Base-by-base conservation (phyloP, 2,797 vertebrate species). In the Heteromormyrus szaboi region DNA sequence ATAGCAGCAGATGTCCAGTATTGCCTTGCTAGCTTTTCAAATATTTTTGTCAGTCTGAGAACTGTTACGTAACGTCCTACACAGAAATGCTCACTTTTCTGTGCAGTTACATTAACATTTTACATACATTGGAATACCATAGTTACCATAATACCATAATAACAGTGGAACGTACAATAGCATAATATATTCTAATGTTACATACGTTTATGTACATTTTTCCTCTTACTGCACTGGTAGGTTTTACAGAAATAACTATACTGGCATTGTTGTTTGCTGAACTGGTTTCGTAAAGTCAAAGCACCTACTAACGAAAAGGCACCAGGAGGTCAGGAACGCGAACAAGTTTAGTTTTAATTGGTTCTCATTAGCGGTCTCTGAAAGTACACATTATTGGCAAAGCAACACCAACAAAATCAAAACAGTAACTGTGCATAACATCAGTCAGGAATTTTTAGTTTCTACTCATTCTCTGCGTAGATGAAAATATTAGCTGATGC, bases 211-310 rank as follows among this genome's bases (percentile, higher is more conserved):
- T 93, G 88, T 91, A 91, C 90, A 94, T 91, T 91, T 92, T 90
- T 91, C 93, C 92, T 88, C 83, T 93, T 91, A 94, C 94, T 93
- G 92, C 92, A 93, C 92, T 93, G 95, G 94, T 93, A 95, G 90
- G 0, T 89, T 85, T 91, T 89, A 93, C 89, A 93, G 89, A 91
- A 93, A 91, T 87, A 90, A 81, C 92, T 92, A 91, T 92, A 91
- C 94, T 93, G 94, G 94, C 88, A 86, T 93, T 93, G 94, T 94
- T 95, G 93, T 93, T 94, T 93, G 95, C 95, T 95, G 94, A 91
- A 93, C 94, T 93, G 94, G 94, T 94, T 91, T 91, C 90, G 92
- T 93, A 92, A 93, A 92, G 94, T 90, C 92, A 93, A 92, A 86
- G 91, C 94, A 94, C 91, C 92, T 84, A 90, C 87, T 89, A 90